Base-by-base conservation (phyloP, 2,888 invertebrate species). In the Idaea biselata region DNA sequence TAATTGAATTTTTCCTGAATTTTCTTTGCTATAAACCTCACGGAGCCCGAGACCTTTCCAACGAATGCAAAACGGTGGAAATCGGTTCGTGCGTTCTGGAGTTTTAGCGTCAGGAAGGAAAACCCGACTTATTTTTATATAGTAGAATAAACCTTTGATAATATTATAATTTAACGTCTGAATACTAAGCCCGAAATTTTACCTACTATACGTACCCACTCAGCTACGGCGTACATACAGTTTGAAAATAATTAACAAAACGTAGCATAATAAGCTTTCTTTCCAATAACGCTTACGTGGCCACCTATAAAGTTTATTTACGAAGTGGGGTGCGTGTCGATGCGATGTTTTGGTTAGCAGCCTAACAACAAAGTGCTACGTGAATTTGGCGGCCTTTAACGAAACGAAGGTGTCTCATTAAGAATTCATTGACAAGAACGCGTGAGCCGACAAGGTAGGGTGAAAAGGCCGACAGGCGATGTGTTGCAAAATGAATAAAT, bases 401-500 rank as follows among this genome's bases (percentile, higher is more conserved):
- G 85, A 82, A 84, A 87, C 86, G 85, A 82, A 83, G 79, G 79
- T 75, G 74, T 74, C 81, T 87, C 85, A 88, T 92, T 86, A 92
- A 82, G 66, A 80, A 91, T 91, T 88, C 89, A 91, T 88, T 78
- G 87, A 80, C 76, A 80, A 84, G 85, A 82, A 84, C 84, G 83
- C 82, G 87, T 83, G 81, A 82, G 83, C 77, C 80, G 83, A 76
- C 80, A 76, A 70, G 81, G 83, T 80, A 81, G 86, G 89, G 87
- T 85, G 87, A 85, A 85, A 85, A 86, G 88, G 84, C 88, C 82
- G 88, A 81, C 88, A 83, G 85, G 84, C 85, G 80, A 87, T 89
- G 88, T 89, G 87, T 92, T 91, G 91, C 91, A 83, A 91, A 92
- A 91, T 91, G 89, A 88, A 91, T 92, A 92, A 91, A 90, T 87